phyloP scores from a whole-genome alignment of 2,888 invertebrate species.

The Bugulina stolonifera region DNA sequence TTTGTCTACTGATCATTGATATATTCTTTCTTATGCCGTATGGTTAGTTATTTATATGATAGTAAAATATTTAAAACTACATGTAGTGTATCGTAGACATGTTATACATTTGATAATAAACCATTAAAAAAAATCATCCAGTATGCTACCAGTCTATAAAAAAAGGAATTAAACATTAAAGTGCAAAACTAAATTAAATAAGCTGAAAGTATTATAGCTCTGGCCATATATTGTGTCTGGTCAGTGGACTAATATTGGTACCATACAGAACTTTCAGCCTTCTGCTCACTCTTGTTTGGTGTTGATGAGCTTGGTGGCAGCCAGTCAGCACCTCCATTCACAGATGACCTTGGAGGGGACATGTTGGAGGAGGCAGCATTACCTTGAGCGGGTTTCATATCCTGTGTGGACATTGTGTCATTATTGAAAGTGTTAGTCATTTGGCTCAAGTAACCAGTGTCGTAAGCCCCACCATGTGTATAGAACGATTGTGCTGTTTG shows the following conservation, averaged over 20 bases:
- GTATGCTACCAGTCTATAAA: too few relatives aligned
- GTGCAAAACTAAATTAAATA: too few relatives aligned
- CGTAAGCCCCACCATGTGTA: neutral
- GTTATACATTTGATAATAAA: too few relatives aligned
- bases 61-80: too few relatives aligned
- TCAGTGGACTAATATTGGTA: too few relatives aligned
- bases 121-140: too few relatives aligned
- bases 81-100: too few relatives aligned
- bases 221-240: too few relatives aligned
- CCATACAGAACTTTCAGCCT: neutral
- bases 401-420: neutral
- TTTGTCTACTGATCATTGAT: slow-evolving; percentile 58
- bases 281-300: neutral
- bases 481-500: neutral
- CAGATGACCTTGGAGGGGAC: neutral
- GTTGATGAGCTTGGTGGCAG: neutral
- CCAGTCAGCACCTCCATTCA: neutral
- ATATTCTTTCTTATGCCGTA: neutral
- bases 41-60: too few relatives aligned
- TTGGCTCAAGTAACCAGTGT: slow-evolving; percentile 6
- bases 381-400: neutral
- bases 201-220: too few relatives aligned
- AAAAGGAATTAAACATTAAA: too few relatives aligned
- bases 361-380: neutral
- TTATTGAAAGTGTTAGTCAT: neutral